These are phyloP conservation scores for Apis dorsata DNA, from an alignment of 1,140 invertebrate genomes.

Conservation along the genomic window DNA sequence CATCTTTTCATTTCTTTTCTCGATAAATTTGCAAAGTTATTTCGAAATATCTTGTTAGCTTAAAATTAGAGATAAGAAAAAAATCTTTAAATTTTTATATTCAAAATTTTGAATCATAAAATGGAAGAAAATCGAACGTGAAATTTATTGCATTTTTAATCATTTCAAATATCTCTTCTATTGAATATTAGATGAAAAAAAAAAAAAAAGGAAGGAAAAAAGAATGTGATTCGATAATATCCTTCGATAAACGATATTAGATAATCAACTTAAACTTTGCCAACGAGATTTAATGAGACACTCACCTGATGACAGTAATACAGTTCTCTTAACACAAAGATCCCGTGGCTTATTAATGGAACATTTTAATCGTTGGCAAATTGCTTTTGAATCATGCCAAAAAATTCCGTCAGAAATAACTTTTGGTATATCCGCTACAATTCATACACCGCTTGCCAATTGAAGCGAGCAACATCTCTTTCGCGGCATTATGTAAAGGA, in stretches of 20 bases:
- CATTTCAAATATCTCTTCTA: neutral
- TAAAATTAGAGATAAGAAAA: too few species aligned
- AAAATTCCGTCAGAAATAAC: conserved; percentile 37
- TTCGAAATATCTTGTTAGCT: too few species aligned
- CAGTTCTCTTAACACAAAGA: neutral
- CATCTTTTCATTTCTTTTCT: too few species aligned
- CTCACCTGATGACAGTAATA: conserved; percentile 24
- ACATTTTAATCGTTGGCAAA: conserved; percentile 44
- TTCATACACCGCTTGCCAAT: conserved; percentile 18
- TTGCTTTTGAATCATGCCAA: conserved; percentile 41
- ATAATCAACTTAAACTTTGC: neutral
- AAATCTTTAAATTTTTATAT: too few species aligned
- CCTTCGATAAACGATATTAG: neutral
- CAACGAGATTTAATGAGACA: conserved; percentile 3
- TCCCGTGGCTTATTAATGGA: conserved; percentile 20
- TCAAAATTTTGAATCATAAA: too few species aligned
- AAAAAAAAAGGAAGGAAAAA: neutral
- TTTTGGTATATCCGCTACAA: neutral
- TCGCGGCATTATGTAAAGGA: neutral
- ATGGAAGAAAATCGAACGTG: too few species aligned
- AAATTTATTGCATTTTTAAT: neutral
- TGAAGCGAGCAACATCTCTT: conserved; percentile 7
- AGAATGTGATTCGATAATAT: neutral
- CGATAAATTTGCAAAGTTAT: too few species aligned
- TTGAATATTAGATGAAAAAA: neutral